Percentiles rank a stretch among this genome's conserved stretches.
Conservation (phyloP, 2,888 invertebrate species). For the Sialis fuliginosa region DNA sequence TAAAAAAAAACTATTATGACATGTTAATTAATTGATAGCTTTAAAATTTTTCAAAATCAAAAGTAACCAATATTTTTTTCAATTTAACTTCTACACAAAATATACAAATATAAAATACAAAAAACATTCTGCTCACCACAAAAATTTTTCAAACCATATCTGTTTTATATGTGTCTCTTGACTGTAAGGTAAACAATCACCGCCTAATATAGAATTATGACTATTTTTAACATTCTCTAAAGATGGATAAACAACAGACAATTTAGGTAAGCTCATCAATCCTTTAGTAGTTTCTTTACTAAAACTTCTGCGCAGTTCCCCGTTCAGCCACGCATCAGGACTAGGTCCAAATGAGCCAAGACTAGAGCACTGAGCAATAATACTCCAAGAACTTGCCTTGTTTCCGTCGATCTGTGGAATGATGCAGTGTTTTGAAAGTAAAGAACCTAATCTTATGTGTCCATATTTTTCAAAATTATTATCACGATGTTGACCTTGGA, state of each 20-base stretch:
- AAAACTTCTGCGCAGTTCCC: conserved; percentile 50
- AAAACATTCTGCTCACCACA: conserved; percentile 42
- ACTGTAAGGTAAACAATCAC: conserved; percentile 78
- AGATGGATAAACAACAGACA: conserved; percentile 56
- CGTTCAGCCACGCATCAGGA: conserved; percentile 54
- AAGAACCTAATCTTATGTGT: conserved; percentile 23
- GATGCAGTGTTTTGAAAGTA: conserved; percentile 47
- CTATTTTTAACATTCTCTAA: conserved; percentile 70
- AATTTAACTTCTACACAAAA: conserved; percentile 4
- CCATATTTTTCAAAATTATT: conserved; percentile 21
- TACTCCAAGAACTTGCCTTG: conserved; percentile 38
- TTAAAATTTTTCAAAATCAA: neutral
- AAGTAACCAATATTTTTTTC: neutral
- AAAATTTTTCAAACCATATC: conserved; percentile 54
- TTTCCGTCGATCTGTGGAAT: conserved; percentile 25
- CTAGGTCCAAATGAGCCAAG: conserved; percentile 70
- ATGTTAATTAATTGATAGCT: too few species aligned
- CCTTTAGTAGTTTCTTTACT: conserved; percentile 33
- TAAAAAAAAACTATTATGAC: neutral
- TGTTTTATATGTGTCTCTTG: conserved; percentile 66
- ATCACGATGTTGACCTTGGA: conserved; percentile 64
- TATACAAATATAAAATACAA: conserved; percentile 2
- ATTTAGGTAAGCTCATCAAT: conserved; percentile 32
- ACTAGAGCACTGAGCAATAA: conserved; percentile 80
- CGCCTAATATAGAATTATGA: conserved; percentile 69